A percentile compares a stretch with the other conserved stretches of the same genome.
Evolutionary conservation across 2,113 vertebrate genomes (phyloP).

Genomic region (Scartelaos histophorus): DNA sequence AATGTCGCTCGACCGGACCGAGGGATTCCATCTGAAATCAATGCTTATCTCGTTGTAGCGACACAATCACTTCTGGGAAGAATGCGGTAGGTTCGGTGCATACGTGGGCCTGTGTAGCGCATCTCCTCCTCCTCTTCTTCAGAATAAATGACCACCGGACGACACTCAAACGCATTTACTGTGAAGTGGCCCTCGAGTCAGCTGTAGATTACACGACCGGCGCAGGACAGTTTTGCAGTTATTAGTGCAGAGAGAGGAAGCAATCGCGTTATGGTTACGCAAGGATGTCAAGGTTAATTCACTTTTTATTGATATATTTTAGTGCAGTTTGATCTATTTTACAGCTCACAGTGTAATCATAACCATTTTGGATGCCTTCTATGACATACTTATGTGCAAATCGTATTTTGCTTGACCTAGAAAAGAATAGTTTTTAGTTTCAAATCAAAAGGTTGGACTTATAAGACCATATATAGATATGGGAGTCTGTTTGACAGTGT

Average conservation of each 20-base stretch:
- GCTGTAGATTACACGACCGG: not conserved
- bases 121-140: not conserved
- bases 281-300: not conserved
- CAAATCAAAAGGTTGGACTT: too few species aligned
- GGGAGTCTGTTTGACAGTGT: too few species aligned
- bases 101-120: not conserved
- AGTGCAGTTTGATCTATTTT: not conserved
- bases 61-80: slow-evolving; percentile 16
- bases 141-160: not conserved
- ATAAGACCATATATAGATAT: too few species aligned
- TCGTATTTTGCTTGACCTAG: too few species aligned
- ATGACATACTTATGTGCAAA: too few species aligned
- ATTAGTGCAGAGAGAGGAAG: not conserved
- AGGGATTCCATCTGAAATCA: slow-evolving; percentile 43
- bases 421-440: too few species aligned
- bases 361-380: too few species aligned
- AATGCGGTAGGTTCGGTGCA: slow-evolving; percentile 13
- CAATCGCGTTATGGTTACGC: not conserved
- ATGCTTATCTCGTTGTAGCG: slow-evolving; percentile 29
- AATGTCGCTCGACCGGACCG: not conserved
- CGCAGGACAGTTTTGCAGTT: not conserved
- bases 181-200: not conserved
- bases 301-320: not conserved
- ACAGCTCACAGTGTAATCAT: not conserved
- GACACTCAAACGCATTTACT: not conserved